These are phyloP conservation scores for Chaetodon trifasciatus DNA, from an alignment of 2,797 vertebrate species.

Conservation along the genomic window DNA sequence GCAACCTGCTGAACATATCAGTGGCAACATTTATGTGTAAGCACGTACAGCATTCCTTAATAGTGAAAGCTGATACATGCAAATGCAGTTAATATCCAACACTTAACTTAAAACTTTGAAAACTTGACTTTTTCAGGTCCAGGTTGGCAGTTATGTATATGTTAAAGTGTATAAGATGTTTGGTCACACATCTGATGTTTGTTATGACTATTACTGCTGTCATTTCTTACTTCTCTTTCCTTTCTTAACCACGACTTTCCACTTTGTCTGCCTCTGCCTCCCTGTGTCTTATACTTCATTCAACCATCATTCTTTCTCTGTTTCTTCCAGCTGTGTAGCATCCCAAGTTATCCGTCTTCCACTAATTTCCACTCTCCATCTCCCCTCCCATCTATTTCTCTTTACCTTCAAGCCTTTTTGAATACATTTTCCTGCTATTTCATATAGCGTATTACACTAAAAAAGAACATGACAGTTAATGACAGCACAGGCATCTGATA, in stretches of 20 bases:
- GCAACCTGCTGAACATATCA: conserved; percentile 24
- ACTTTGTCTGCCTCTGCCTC: not conserved
- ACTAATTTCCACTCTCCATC: not conserved
- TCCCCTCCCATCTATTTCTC: not conserved
- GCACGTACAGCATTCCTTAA: not conserved
- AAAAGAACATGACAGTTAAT: conserved; percentile 5
- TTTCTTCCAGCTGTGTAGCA: not conserved
- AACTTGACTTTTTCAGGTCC: not conserved
- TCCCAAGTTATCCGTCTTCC: not conserved
- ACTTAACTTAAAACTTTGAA: not conserved
- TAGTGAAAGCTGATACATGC: not conserved
- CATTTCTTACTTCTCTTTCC: not conserved
- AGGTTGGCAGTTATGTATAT: not conserved
- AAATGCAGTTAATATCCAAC: not conserved
- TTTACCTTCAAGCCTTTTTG: not conserved
- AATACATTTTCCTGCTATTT: not conserved
- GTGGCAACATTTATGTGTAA: not conserved
- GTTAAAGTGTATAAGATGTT: not conserved
- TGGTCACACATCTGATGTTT: not conserved
- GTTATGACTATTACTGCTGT: not conserved
- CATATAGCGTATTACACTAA: not conserved
- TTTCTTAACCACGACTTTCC: not conserved
- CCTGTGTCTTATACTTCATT: not conserved
- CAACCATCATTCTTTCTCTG: not conserved
- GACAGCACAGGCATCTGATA: conserved; percentile 15